Percentiles rank a stretch among this genome's conserved stretches.
Conservation (phyloP, 1,140 invertebrate genomes). For the Drosophila teissieri region DNA sequence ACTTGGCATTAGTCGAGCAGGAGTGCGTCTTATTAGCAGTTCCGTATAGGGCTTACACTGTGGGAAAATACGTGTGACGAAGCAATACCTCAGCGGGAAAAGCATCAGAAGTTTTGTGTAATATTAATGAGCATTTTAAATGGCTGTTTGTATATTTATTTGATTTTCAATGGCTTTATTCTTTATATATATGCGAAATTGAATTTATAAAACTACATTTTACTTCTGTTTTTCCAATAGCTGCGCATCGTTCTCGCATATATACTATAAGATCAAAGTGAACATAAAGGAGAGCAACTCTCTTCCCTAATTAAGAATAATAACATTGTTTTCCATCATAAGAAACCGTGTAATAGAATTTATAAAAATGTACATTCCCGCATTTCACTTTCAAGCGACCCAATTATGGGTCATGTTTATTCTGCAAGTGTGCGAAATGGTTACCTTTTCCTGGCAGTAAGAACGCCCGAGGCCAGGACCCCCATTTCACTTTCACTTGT, state of each 20-base stretch:
- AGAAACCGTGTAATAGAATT: background rate
- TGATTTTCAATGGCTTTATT: too few relatives aligned
- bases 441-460: background rate
- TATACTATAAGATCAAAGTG: background rate
- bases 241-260: too few relatives aligned
- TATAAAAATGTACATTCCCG: background rate
- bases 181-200: too few relatives aligned
- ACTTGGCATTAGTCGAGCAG: conserved; percentile 43
- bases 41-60: background rate
- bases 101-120: too few relatives aligned
- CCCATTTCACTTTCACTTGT: conserved; percentile 39
- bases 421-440: conserved; percentile 5
- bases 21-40: conserved; percentile 31
- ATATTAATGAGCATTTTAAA: too few relatives aligned
- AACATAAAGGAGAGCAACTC: background rate
- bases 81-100: too few relatives aligned
- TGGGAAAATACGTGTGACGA: background rate
- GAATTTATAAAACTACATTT: too few relatives aligned
- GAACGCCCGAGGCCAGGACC: conserved; percentile 1
- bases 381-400: background rate
- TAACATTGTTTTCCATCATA: background rate
- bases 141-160: too few relatives aligned
- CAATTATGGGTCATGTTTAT: conserved; percentile 21
- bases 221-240: too few relatives aligned
- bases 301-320: background rate